Conservation (phyloP, 1,140 invertebrate species). For the Caerostris darwini region DNA sequence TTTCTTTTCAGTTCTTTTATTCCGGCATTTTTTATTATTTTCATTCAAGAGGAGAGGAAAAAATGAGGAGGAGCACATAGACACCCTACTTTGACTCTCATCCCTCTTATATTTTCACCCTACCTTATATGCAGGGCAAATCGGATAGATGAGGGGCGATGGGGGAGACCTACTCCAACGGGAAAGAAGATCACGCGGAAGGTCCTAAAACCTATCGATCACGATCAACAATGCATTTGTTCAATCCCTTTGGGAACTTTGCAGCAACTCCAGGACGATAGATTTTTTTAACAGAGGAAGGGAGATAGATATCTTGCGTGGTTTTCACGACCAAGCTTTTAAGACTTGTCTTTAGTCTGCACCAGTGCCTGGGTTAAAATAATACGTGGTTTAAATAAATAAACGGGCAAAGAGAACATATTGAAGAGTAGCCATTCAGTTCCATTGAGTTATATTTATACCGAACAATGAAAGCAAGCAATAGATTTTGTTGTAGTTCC, state of each 20-base stretch:
- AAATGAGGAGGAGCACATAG: slow-evolving; percentile 43
- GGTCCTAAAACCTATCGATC: slow-evolving; percentile 77
- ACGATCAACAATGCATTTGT: slow-evolving; percentile 77
- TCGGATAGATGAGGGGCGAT: slow-evolving; percentile 63
- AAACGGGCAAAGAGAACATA: neutral
- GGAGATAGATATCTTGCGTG: slow-evolving; percentile 43
- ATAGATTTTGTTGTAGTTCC: too few relatives aligned
- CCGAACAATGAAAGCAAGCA: too few relatives aligned
- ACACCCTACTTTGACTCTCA: slow-evolving; percentile 70
- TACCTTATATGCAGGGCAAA: slow-evolving; percentile 70
- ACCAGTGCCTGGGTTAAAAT: neutral
- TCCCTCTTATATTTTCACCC: slow-evolving; percentile 65
- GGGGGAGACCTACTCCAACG: slow-evolving; percentile 43
- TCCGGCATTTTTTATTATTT: slow-evolving; percentile 57
- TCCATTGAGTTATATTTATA: too few relatives aligned
- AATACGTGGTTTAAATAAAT: slow-evolving; percentile 32
- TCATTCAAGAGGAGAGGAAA: slow-evolving; percentile 39
- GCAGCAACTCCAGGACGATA: slow-evolving; percentile 40
- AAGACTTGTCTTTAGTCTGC: slow-evolving; percentile 44
- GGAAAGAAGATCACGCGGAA: slow-evolving; percentile 68
- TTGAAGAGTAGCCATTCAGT: neutral
- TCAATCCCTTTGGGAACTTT: slow-evolving; percentile 73
- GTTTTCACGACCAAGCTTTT: slow-evolving; percentile 58
- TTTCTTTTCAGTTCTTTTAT: slow-evolving; percentile 55
- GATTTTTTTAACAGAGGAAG: slow-evolving; percentile 58